A percentile compares a stretch with the other conserved stretches of the same genome.
phyloP scores from a whole-genome alignment of 2,113 vertebrate genomes.

The Scophthalmus maximus region DNA sequence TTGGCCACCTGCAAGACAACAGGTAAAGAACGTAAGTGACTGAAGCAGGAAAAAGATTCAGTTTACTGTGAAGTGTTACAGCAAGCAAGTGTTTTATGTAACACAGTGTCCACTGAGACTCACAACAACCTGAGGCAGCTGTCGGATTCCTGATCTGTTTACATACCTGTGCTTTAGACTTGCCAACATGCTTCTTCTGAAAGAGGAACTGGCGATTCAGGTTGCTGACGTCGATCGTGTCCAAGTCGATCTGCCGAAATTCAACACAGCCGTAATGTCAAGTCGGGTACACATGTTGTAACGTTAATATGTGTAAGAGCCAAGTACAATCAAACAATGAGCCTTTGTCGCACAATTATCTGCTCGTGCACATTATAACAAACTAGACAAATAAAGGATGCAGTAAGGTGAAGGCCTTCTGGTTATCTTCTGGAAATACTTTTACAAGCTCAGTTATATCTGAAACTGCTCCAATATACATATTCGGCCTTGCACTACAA shows the following conservation, averaged over 20 bases:
- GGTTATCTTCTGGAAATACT: too few species aligned
- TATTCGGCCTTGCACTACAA: too few species aligned
- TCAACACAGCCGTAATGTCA: too few species aligned
- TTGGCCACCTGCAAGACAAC: slow-evolving; percentile 91
- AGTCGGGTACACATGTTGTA: background rate
- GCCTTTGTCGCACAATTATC: background rate
- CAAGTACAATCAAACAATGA: background rate
- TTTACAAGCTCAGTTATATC: background rate
- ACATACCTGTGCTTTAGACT: slow-evolving; percentile 95
- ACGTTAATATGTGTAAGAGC: background rate
- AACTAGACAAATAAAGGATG: too few species aligned
- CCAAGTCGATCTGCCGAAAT: slow-evolving; percentile 91
- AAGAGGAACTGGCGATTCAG: slow-evolving; percentile 98
- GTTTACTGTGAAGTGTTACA: background rate
- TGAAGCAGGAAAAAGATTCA: background rate
- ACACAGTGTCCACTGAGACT: background rate
- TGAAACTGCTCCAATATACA: background rate
- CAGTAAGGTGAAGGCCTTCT: too few species aligned
- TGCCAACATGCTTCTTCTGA: slow-evolving; percentile 99
- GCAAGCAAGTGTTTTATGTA: too few species aligned
- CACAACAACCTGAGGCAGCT: too few species aligned
- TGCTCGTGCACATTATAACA: too few species aligned
- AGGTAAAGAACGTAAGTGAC: background rate
- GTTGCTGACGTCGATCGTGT: slow-evolving; percentile 99
- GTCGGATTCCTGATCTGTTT: too few species aligned